Conservation (phyloP, 2,113 vertebrate genomes). For the Elanoides forficatus region DNA sequence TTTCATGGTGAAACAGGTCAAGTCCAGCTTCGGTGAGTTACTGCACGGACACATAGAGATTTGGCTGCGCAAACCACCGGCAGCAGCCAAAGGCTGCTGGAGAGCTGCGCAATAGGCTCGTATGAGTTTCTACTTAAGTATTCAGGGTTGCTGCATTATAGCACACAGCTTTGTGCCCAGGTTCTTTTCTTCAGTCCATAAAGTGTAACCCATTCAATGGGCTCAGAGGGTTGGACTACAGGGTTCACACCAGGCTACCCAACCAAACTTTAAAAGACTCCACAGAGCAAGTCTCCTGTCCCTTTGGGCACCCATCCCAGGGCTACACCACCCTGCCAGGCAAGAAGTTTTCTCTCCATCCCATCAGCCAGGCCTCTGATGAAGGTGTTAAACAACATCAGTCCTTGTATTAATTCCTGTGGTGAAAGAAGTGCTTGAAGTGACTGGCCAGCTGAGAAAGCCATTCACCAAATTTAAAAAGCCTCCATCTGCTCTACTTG, state of each 20-base stretch:
- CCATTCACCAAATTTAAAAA: background rate
- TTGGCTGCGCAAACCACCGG: accelerated
- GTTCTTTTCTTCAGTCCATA: background rate
- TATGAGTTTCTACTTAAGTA: background rate
- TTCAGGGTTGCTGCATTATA: background rate
- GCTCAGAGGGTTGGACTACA: background rate
- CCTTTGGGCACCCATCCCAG: background rate
- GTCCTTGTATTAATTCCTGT: background rate
- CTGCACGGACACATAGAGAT: background rate
- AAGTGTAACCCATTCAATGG: background rate
- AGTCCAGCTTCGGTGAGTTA: background rate
- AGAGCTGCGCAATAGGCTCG: background rate
- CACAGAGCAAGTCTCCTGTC: background rate
- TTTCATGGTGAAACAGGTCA: background rate
- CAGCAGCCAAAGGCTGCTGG: background rate
- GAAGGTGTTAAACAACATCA: background rate
- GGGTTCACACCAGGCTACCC: background rate
- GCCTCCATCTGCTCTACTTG: background rate
- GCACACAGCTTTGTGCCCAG: background rate
- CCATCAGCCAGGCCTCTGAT: background rate
- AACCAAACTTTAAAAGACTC: background rate
- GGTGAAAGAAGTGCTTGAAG: background rate
- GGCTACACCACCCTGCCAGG: background rate
- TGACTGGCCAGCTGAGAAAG: background rate
- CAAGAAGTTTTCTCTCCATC: background rate